Evolutionary conservation across 2,888 invertebrate genomes (phyloP).

Genomic region (Drosophila testacea): DNA sequence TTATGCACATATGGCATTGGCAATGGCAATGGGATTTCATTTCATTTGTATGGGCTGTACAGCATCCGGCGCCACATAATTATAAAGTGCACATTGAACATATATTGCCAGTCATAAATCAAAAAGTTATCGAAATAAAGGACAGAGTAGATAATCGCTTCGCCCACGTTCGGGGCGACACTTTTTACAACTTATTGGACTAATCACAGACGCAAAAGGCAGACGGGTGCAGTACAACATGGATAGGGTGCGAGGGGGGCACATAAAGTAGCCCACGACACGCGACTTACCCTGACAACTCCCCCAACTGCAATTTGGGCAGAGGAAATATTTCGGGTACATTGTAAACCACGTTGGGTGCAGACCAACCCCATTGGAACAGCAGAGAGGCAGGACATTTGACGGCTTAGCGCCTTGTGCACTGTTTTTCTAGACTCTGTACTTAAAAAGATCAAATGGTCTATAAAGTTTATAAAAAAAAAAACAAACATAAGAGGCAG

Average conservation of each 20-base stretch:
- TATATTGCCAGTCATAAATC: slow-evolving; percentile 84
- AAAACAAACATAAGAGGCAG: no score
- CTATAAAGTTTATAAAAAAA: no score
- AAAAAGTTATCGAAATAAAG: slow-evolving; percentile 80
- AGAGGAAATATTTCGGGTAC: slow-evolving; percentile 47
- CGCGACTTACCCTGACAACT: slow-evolving; percentile 54
- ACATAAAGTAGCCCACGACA: slow-evolving; percentile 76
- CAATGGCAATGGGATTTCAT: slow-evolving; percentile 25
- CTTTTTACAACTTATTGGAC: slow-evolving; percentile 82
- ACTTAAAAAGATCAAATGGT: no score
- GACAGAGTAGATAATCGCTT: slow-evolving; percentile 70
- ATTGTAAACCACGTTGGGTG: slow-evolving; percentile 53
- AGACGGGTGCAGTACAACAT: slow-evolving; percentile 14
- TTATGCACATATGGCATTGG: slow-evolving; percentile 69
- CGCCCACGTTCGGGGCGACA: slow-evolving; percentile 50
- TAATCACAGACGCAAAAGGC: slow-evolving; percentile 66
- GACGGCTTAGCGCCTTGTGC: slow-evolving; percentile 78
- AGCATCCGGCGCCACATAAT: slow-evolving; percentile 65
- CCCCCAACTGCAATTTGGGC: background rate
- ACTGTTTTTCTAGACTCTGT: slow-evolving; percentile 5
- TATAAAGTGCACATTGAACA: slow-evolving; percentile 76
- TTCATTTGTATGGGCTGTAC: slow-evolving; percentile 20
- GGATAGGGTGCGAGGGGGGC: slow-evolving; percentile 14
- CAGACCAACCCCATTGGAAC: slow-evolving; percentile 53
- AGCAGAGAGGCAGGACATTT: slow-evolving; percentile 66